phyloP scores from a whole-genome alignment of 2,113 vertebrate genomes.

The Pao palembangensis region DNA sequence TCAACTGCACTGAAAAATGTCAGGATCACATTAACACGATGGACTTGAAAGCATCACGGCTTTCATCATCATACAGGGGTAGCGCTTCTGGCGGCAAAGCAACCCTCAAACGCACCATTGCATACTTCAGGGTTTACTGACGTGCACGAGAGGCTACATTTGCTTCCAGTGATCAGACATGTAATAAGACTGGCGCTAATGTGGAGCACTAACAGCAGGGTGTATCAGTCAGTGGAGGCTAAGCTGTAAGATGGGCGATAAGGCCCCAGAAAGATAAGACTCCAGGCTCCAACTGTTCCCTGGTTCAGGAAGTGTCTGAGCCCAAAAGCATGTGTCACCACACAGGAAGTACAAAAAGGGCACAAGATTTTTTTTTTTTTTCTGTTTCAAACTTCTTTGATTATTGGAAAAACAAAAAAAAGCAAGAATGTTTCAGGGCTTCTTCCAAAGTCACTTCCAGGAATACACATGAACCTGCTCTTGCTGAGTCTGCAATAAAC shows the following conservation, averaged over 20 bases:
- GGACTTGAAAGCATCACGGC: slow-evolving; percentile 21
- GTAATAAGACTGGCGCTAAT: slow-evolving; percentile 1
- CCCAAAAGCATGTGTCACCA: slow-evolving; percentile 15
- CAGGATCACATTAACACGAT: slow-evolving; percentile 1
- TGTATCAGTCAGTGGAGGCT: slow-evolving; percentile 58
- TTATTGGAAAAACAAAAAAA: neutral
- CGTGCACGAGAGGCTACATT: neutral
- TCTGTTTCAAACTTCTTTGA: neutral
- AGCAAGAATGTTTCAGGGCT: neutral
- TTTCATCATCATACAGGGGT: slow-evolving; percentile 13
- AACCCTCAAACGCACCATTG: neutral
- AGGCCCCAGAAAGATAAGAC: slow-evolving; percentile 56
- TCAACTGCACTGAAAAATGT: neutral
- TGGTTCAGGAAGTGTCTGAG: slow-evolving; percentile 46
- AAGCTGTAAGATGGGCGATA: slow-evolving; percentile 63
- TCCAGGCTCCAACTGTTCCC: slow-evolving; percentile 32
- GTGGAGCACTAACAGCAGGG: slow-evolving; percentile 55
- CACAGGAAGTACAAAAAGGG: slow-evolving; percentile 37
- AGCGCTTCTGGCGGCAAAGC: neutral
- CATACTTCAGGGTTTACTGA: slow-evolving; percentile 19
- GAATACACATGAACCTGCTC: neutral
- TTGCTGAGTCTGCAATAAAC: too few species aligned
- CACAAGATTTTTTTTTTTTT: neutral
- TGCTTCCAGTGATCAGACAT: slow-evolving; percentile 24
- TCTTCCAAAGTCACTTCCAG: neutral